Evolutionary conservation across 1,140 invertebrate genomes (phyloP).

Genomic region (Mylabris phalerata): DNA sequence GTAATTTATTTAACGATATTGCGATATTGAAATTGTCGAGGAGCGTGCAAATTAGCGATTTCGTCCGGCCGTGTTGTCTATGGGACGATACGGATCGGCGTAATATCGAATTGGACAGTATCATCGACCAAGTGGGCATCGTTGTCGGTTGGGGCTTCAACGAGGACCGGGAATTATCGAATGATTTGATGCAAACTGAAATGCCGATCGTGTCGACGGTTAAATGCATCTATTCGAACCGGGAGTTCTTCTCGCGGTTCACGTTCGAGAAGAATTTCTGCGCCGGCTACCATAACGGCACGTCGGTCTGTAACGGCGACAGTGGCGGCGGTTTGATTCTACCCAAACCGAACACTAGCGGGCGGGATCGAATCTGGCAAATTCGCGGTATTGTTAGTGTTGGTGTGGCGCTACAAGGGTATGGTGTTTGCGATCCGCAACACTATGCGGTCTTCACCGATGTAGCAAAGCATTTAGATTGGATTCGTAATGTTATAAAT

Average conservation of each 20-base stretch:
- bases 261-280: constrained; percentile 55
- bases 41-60: constrained; percentile 44
- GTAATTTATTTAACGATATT: constrained; percentile 49
- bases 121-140: constrained; percentile 46
- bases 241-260: constrained; percentile 45
- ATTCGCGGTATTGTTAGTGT: constrained; percentile 50
- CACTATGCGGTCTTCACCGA: constrained; percentile 51
- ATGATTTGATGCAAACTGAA: constrained; percentile 41
- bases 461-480: constrained; percentile 40
- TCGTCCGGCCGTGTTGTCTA: constrained; percentile 53
- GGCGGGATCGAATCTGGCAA: constrained; percentile 44
- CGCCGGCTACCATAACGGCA: constrained; percentile 48
- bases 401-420: constrained; percentile 42
- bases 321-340: constrained; percentile 53
- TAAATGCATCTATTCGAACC: constrained; percentile 38
- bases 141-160: constrained; percentile 60
- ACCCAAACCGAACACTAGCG: constrained; percentile 34
- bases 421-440: constrained; percentile 44
- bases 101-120: constrained; percentile 40
- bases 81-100: constrained; percentile 49
- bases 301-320: constrained; percentile 53
- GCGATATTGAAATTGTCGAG: constrained; percentile 48
- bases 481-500: constrained; percentile 10
- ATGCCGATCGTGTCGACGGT: constrained; percentile 36
- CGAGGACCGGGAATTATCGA: constrained; percentile 46